These are phyloP conservation scores for Macaca mulatta DNA, from an alignment of 2,113 vertebrate genomes.

Conservation along the genomic window DNA sequence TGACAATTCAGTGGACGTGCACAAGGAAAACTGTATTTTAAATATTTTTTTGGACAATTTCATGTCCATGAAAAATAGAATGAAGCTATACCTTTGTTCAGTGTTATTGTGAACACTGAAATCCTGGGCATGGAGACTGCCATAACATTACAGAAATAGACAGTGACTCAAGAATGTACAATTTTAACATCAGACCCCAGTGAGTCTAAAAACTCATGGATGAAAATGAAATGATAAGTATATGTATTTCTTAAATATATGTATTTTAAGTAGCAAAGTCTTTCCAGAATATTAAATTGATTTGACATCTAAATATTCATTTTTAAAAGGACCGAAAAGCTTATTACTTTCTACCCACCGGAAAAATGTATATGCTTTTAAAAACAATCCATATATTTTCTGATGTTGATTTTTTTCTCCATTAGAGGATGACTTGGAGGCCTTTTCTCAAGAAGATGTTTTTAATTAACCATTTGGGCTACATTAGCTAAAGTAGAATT, in stretches of 20 bases:
- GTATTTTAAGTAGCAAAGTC: not conserved
- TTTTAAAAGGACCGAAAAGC: not conserved
- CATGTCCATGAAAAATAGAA: slow-evolving; percentile 43
- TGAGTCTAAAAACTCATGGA: not conserved
- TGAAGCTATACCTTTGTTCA: not conserved
- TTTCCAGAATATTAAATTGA: not conserved
- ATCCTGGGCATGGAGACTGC: not conserved
- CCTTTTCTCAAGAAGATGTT: not conserved
- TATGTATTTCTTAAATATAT: not conserved
- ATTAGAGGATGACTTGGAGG: not conserved
- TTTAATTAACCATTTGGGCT: not conserved
- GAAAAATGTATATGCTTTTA: not conserved
- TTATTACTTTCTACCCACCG: not conserved
- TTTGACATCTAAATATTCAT: not conserved
- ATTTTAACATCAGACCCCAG: not conserved
- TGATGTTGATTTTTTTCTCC: not conserved
- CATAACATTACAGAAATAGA: not conserved
- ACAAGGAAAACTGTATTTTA: slow-evolving; percentile 14
- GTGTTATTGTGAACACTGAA: not conserved
- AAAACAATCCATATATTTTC: not conserved
- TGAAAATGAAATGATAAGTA: not conserved
- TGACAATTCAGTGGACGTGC: slow-evolving; percentile 18
- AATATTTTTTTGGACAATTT: slow-evolving; percentile 34
- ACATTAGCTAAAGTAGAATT: not conserved
- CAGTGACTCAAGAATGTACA: not conserved